Evolutionary conservation across 2,113 vertebrate species (phyloP), one percentile per base, ranked within the genome.

Genomic region (Phalacrocorax carbo): DNA sequence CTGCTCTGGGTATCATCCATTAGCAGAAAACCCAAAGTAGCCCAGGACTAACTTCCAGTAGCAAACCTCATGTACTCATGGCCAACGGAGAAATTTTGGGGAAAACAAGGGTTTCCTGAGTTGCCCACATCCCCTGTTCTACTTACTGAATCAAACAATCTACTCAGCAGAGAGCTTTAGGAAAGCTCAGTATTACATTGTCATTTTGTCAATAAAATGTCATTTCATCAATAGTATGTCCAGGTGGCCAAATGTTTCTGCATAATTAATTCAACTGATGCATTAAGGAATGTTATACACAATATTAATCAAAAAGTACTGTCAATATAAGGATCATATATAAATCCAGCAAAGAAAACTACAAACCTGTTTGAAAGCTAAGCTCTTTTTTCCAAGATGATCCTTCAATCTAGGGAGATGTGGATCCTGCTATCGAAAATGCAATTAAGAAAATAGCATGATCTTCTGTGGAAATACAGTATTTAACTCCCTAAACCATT

Each of bases 131-230:
- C 2, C 6, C 18, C 44, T 54, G 30, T 60, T 60, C 46, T 29
- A 6, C 81, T 71, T 57, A 14, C 65, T 80, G 69, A 92, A 93
- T 23, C 9, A 38, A 95, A 57, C 54, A 49, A 32, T 38, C 72
- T 71, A 76, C 89, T 96, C 75, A 94, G 82, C 52, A 78, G 82
- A 94, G 70, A 88, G 93, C 94, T 90, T 96, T 89, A 89, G 86
- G 73, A 94, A 94, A 95, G 87, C 96, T 95, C 84, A 51, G 92
- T 96, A 98, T 98, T 96, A 97, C 96, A 98, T 55, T 96, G 95
- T 97, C 94, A 94, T 98, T 98, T 98, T 97, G 96, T 98, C 98
- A 97, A 98, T 98, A 97, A 98, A 98, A 97, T 30, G 93, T 94
- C 93, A 95, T 97, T 98, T 97, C 94, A 97, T 98, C 97, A 96